Evolutionary conservation across 2,113 vertebrate species (phyloP).

Genomic region (Smithornis capensis): DNA sequence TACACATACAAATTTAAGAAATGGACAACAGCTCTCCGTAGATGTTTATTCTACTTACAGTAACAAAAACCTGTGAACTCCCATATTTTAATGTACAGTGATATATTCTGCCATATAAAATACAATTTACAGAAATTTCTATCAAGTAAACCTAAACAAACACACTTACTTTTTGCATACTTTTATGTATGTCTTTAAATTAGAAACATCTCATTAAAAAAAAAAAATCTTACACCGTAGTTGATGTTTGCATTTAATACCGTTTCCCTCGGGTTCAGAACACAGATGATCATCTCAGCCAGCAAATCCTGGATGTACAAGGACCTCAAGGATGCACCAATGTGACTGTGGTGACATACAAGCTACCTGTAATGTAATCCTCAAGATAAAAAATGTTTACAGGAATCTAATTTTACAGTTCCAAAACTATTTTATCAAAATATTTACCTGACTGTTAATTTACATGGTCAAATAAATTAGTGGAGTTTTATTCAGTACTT

Average conservation of each 20-base stretch:
- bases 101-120: slow-evolving; percentile 79
- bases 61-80: slow-evolving; percentile 78
- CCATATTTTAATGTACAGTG: slow-evolving; percentile 73
- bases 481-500: background rate
- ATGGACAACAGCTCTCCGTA: slow-evolving; percentile 42
- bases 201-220: slow-evolving; percentile 72
- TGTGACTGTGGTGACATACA: slow-evolving; percentile 11
- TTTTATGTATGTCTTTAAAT: slow-evolving; percentile 72
- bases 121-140: slow-evolving; percentile 78
- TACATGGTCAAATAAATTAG: slow-evolving; percentile 55
- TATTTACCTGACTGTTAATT: slow-evolving; percentile 50
- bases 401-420: slow-evolving; percentile 24
- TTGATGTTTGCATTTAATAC: slow-evolving; percentile 45
- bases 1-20: background rate
- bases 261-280: background rate
- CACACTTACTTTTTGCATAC: slow-evolving; percentile 73
- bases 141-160: slow-evolving; percentile 74
- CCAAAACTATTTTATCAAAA: slow-evolving; percentile 71
- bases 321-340: slow-evolving; percentile 6
- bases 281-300: background rate
- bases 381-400: slow-evolving; percentile 25
- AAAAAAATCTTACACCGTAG: slow-evolving; percentile 54
- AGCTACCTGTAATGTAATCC: background rate
- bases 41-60: slow-evolving; percentile 81
- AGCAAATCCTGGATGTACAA: background rate